Evolutionary conservation across 2,797 vertebrate genomes (phyloP).

Genomic region (Malurus splendens): DNA sequence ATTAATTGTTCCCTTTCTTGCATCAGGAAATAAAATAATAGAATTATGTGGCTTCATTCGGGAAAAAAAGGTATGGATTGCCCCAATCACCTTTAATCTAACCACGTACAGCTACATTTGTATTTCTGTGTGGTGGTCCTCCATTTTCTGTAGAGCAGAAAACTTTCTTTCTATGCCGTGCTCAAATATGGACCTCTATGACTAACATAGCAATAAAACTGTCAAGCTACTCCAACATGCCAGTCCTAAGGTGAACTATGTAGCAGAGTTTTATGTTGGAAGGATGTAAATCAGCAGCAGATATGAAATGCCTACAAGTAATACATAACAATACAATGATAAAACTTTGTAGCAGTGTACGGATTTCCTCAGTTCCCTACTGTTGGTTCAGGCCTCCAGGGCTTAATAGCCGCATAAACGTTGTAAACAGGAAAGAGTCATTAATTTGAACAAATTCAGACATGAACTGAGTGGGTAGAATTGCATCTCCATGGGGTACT

Average conservation of each 20-base stretch:
- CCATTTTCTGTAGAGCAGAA: background rate
- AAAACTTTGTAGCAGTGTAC: background rate
- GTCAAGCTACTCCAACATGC: background rate
- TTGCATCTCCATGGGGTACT: background rate
- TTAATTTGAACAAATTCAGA: background rate
- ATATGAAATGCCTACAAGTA: background rate
- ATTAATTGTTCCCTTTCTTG: background rate
- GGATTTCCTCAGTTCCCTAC: background rate
- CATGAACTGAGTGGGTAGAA: background rate
- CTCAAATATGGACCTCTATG: background rate
- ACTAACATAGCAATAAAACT: background rate
- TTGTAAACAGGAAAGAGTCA: background rate
- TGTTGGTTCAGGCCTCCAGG: background rate
- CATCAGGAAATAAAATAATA: background rate
- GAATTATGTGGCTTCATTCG: background rate
- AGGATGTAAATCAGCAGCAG: background rate
- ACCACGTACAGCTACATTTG: background rate
- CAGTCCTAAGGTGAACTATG: background rate
- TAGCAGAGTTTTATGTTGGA: background rate
- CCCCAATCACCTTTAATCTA: background rate
- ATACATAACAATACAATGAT: background rate
- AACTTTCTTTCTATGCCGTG: accelerated
- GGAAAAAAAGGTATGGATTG: background rate
- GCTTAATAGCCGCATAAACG: background rate
- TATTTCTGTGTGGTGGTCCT: background rate